Percentiles rank a stretch among this genome's conserved stretches.
phyloP scores from a whole-genome alignment of 2,797 vertebrate genomes.

The Enteromius unitaeniatus region DNA sequence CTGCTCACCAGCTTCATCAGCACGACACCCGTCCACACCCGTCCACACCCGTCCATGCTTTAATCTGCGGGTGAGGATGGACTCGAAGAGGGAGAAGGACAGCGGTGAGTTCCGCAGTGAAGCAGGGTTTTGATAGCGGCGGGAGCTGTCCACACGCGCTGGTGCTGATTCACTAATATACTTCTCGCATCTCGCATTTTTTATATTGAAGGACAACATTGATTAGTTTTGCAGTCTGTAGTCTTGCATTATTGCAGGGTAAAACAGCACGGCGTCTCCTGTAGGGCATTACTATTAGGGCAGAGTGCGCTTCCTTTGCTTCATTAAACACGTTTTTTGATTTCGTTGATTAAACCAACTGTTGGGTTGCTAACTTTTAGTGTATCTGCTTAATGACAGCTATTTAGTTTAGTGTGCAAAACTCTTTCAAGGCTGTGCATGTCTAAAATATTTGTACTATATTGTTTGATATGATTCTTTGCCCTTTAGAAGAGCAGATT shows the following conservation, averaged over 20 bases:
- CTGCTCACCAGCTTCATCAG: neutral
- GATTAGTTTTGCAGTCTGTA: neutral
- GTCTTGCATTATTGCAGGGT: neutral
- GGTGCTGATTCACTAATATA: neutral
- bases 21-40: neutral
- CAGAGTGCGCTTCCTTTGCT: neutral
- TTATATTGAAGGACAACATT: neutral
- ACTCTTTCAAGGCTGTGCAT: neutral
- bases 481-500: neutral
- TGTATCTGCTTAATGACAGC: neutral
- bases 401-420: neutral
- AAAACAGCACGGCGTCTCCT: neutral
- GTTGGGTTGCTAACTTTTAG: slow-evolving; percentile 5
- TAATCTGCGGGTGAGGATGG: slow-evolving; percentile 68
- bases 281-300: neutral
- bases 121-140: neutral
- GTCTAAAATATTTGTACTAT: neutral
- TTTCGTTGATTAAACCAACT: neutral
- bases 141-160: slow-evolving; percentile 38
- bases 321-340: slow-evolving; percentile 1
- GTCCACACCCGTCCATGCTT: no score
- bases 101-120: slow-evolving; percentile 73
- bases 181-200: neutral
- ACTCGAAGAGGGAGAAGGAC: slow-evolving; percentile 79
- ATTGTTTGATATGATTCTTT: neutral